Base-by-base conservation (phyloP, 2,888 invertebrate genomes). In the Stenolophus ochropezus region DNA sequence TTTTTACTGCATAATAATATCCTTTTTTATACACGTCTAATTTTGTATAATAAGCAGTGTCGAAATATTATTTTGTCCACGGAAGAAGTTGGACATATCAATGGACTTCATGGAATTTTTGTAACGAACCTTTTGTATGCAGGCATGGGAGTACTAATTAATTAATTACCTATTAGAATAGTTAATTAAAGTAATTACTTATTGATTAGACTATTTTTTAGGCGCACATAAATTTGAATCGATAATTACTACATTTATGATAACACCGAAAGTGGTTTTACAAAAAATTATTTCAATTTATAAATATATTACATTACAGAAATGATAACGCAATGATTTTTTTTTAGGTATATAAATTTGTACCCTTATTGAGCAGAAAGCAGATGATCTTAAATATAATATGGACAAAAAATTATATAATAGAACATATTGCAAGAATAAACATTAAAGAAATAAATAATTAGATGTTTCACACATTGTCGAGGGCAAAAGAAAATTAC, bases 1-100 rank as follows among this genome's bases (percentile, higher is more conserved):
- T 65, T 78, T 77, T 78, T 78, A 78, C 78, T 78, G 78, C 78
- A 78, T 78, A 78, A 65, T 78, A 78, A 65, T 78, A 78, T 78
- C 58, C 33, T 77, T 61, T 77, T 77, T 58, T 77, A 77, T 49
- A 16, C 51, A 25, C 33, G 49, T 27, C 69, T 78, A 78, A 78
- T 78, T 78, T 78, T 51, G 27, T 65, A 65, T 78, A 78, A 78
- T 78, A 78, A 78, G 61, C 69, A 69, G 65, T 78, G 78, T 51
- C 49, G 78, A 78, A 78, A 78, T 69, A 27, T 53, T 65, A 78
- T 78, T 78, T 78, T 69, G 61, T 78, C 51, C 78, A 78, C 69
- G 78, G 27, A 69, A 78, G 65, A 65, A 69, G 33, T 33, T 27
- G 18, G 16, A 33, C 65, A 42, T 73, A 73, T 73, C 47, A 49